Evolutionary conservation across 2,888 invertebrate species (phyloP), one percentile per base, ranked within the genome.

Genomic region (Rhagophthalmus giganteus): DNA sequence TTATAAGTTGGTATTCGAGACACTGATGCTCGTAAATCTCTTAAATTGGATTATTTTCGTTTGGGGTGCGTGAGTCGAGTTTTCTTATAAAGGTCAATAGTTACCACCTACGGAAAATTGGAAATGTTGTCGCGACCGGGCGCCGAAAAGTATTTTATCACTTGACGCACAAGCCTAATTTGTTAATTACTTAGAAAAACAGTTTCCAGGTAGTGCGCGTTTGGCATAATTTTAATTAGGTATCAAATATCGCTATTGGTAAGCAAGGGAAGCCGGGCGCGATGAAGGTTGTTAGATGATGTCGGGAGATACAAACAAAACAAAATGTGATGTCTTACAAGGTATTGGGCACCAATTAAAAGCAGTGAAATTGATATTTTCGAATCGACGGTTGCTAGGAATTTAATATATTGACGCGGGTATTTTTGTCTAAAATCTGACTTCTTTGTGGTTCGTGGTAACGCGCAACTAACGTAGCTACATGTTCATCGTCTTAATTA

Each of bases 321-420:
- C 41, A 39, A 35, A 54, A 41, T 42, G 40, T 42, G 50, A 50
- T 54, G 54, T 54, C 45, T 15, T 51, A 54, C 54, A 51, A 44
- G 55, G 52, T 30, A 52, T 44, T 39, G 51, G 51, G 39, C 41
- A 44, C 55, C 55, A 51, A 51, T 51, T 55, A 51, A 51, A 46
- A 47, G 31, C 31, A 20, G 41, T 46, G 50, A 54, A 50, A 45
- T 34, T 24, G 50, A 55, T 47, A 46, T 45, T 50, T 54, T 46
- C 50, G 33, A 45, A 45, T 41, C 35, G 28, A 32, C 40, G 41
- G 45, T 46, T 54, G 25, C 37, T 20, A 38, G 42, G 54, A 49
- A 54, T 54, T 38, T 40, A 27, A 28, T 30, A 20, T 20, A 20
- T 20, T 20, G 20, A 20, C 20, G 7, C 20, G 20, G 7, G 7